Conservation (phyloP, 2,797 vertebrate genomes). For the Tadarida brasiliensis region DNA sequence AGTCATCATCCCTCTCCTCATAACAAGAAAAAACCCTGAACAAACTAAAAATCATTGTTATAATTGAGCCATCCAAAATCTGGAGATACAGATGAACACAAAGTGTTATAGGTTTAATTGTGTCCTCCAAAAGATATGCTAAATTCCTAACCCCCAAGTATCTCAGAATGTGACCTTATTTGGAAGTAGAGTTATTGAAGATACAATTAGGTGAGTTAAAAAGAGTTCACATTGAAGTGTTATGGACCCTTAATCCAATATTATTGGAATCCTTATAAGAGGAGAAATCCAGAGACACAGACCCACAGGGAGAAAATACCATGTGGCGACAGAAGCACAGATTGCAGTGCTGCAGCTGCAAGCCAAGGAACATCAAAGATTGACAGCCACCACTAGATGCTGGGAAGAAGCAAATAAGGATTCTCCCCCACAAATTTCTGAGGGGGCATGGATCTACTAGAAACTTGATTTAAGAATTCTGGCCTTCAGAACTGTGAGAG, state of each 20-base stretch:
- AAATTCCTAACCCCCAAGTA: no score
- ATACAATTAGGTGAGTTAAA: no score
- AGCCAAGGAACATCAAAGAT: no score
- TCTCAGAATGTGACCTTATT: no score
- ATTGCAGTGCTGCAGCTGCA: background rate
- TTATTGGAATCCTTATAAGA: background rate
- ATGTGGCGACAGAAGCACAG: background rate
- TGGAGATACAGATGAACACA: background rate
- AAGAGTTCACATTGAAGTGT: no score
- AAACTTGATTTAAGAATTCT: background rate
- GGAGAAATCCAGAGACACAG: background rate
- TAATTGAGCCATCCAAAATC: background rate
- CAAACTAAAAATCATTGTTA: background rate
- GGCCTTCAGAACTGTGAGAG: no score
- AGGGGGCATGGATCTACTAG: background rate
- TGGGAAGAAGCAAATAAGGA: background rate
- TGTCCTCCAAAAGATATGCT: no score
- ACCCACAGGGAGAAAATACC: background rate
- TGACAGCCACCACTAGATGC: background rate
- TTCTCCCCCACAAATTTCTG: background rate
- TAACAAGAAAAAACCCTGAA: background rate
- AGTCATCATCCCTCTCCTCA: background rate
- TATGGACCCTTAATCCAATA: no score
- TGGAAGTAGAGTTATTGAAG: no score
- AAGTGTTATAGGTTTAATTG: no score